Base-by-base conservation (phyloP, 2,113 vertebrate genomes). In the Choloepus hoffmanni region DNA sequence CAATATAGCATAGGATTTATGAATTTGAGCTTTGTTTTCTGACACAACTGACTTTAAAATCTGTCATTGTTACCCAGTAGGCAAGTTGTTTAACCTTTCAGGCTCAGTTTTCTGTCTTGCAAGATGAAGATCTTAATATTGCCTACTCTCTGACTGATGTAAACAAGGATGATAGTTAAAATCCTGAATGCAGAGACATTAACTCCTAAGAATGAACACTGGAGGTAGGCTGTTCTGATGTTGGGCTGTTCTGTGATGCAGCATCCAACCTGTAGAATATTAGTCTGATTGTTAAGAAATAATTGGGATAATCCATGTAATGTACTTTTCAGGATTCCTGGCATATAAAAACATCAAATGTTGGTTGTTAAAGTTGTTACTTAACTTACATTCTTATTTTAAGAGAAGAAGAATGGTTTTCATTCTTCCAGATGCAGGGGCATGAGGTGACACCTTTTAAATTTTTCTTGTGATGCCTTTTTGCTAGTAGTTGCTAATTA, bases 141-240 rank as follows among this genome's bases (percentile, higher is more conserved):
- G 8, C 53, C 67, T 36, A 68, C 33, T 68, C 67, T n/a, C 5
- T 36, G 33, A 68, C 5, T 33, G 28, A 67, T 33, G 26, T 73
- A 96, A 84, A n/a, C 23, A 82, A 68, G 74, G 30, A 53, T 78
- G 55, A 78, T 48, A 55, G 50, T 79, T 3, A 85, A 93, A 70
- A 43, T 76, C 14, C 55, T 70, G 13, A 68, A 40, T 70, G 65
- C n/a, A 45, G 18, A 81, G 58, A 28, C 9, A 67, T 21, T 81
- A n/a, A 74, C 74, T 11, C 67, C 58, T 81, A 40, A 65, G 36
- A 89, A 62, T 0, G 6, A 48, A 72, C 68, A 36, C 10, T 45
- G 30, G 24, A 72, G 55, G 33, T 45, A 16, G 23, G 15, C 24
- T 67, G 30, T 53, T 72, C 87, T 76, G 43, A 50, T 2, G 5